Evolutionary conservation across 2,797 vertebrate species (phyloP).

Genomic region (Falco cherrug): DNA sequence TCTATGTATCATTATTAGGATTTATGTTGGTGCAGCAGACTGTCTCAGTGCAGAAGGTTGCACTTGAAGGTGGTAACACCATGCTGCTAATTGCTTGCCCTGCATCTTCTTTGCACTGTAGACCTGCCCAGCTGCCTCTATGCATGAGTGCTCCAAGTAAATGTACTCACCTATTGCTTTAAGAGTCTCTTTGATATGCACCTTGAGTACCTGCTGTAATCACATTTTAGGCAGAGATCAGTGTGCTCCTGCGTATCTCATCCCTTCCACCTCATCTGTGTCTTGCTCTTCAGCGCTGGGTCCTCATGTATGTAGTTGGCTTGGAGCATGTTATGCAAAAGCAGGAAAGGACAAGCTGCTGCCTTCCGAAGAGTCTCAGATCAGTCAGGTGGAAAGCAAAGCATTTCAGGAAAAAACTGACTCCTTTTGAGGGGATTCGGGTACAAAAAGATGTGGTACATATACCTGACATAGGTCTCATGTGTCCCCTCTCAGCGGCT

Average conservation of each 20-base stretch:
- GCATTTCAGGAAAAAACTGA: not conserved
- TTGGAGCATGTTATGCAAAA: not conserved
- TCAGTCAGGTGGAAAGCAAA: not conserved
- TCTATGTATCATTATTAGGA: not conserved
- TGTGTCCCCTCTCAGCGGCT: not conserved
- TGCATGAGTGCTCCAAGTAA: not conserved
- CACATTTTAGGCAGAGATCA: not conserved
- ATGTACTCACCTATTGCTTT: not conserved
- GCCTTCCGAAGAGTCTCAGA: not conserved
- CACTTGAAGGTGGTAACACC: not conserved
- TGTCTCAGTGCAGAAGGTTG: not conserved
- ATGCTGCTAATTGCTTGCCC: not conserved
- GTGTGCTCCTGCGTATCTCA: not conserved
- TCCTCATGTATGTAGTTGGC: rapidly evolving
- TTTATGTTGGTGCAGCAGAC: not conserved
- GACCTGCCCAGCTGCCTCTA: not conserved
- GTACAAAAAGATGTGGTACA: not conserved
- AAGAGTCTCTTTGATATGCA: not conserved
- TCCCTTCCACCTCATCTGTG: not conserved
- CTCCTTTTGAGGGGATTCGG: not conserved
- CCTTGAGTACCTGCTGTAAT: not conserved
- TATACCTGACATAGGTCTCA: not conserved
- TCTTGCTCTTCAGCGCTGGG: not conserved
- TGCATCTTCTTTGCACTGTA: not conserved
- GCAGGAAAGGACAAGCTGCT: not conserved